Evolutionary conservation across 92 coral and sea anemone species (phyloP).

Genomic region (Porites rus): DNA sequence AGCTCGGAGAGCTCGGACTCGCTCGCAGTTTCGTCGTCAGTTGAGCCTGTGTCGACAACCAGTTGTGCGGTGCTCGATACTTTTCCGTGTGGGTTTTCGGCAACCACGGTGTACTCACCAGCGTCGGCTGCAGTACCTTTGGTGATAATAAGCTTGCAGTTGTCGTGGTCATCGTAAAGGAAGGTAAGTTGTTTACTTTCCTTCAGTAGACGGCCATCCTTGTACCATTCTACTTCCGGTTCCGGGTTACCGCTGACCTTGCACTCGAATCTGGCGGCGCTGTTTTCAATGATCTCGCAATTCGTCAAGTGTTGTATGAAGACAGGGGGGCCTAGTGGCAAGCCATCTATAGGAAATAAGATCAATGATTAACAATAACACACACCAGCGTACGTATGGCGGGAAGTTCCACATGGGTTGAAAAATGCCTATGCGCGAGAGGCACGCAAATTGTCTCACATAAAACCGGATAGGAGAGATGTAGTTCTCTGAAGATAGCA

Average conservation of each 20-base stretch:
- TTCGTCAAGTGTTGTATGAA: constrained; percentile 86
- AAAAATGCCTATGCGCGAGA: background rate
- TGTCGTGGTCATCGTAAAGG: constrained; percentile 93
- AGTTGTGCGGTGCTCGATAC: constrained; percentile 88
- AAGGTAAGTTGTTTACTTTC: constrained; percentile 98
- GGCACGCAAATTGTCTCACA: background rate
- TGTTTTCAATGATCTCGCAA: constrained; percentile 94
- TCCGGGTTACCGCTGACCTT: constrained; percentile 93
- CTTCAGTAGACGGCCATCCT: constrained; percentile 83
- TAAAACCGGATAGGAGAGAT: background rate
- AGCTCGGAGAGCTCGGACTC: constrained; percentile 83
- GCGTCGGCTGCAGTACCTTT: constrained; percentile 93
- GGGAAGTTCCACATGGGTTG: constrained; percentile 38
- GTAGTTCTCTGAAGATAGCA: background rate
- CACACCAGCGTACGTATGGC: constrained; percentile 46
- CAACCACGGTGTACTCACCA: constrained; percentile 96
- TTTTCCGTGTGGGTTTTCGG: constrained; percentile 89
- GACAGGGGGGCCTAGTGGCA: constrained; percentile 97
- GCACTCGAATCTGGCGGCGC: constrained; percentile 98
- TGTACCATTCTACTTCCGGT: constrained; percentile 96
- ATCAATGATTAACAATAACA: constrained; percentile 45
- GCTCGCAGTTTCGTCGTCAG: constrained; percentile 83
- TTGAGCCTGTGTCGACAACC: constrained; percentile 75
- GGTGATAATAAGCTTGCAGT: constrained; percentile 94
- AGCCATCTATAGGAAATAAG: constrained; percentile 83